These are phyloP conservation scores for Cnemophilus loriae DNA, from an alignment of 2,113 vertebrate genomes.

Conservation along the genomic window DNA sequence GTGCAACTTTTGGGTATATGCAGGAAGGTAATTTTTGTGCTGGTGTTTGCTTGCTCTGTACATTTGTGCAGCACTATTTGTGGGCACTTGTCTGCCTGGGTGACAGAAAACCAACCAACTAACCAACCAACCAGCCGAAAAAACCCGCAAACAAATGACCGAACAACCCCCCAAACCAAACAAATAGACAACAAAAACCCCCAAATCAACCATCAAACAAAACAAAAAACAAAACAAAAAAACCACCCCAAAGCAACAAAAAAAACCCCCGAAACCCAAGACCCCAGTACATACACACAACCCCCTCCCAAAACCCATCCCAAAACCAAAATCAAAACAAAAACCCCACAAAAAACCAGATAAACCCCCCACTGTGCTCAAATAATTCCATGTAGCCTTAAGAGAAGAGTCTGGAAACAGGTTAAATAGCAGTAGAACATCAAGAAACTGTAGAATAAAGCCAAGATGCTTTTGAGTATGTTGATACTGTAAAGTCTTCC, in stretches of 20 bases:
- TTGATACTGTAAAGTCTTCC: neutral
- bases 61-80: accelerated
- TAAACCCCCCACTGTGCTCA: accelerated
- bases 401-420: neutral
- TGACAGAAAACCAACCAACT: neutral
- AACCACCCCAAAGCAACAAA: neutral
- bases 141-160: too few species aligned
- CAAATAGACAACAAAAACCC: too few species aligned
- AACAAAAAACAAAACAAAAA: neutral
- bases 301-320: neutral
- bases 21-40: neutral
- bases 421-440: neutral
- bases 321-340: neutral
- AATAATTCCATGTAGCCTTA: neutral
- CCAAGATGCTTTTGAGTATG: neutral
- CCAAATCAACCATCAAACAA: neutral
- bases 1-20: neutral
- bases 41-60: neutral
- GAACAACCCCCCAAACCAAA: too few species aligned
- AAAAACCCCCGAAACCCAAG: neutral
- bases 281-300: neutral
- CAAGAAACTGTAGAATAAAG: neutral
- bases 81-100: neutral
- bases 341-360: neutral
- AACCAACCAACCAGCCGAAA: neutral